Base-by-base conservation (phyloP, 2,888 invertebrate species). In the Macroteleia sp. region DNA sequence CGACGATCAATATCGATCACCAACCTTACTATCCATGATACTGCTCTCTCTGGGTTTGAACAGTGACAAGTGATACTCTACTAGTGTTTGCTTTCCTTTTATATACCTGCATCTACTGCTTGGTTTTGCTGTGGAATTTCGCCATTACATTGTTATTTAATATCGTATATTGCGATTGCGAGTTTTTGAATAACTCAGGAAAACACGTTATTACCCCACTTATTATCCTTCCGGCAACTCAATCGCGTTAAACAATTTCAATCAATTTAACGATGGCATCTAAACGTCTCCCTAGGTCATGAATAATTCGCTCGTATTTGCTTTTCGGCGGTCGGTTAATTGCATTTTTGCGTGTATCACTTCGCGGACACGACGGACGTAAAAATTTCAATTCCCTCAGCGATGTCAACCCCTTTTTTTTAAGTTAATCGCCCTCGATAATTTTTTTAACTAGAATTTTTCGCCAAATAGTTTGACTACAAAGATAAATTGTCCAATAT, bases 21-120 rank as follows among this genome's bases (percentile, higher is more conserved):
- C n/a, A 81, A 89, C 88, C 88, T 88, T 88, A 62, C 80, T 77
- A 25, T 80, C 80, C 87, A 88, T 88, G 69, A 57, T 80, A 50
- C 66, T 77, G 66, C 61, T 75, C 57, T 59, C 67, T 64, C 71
- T 42, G 20, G 70, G 82, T 79, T 80, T 48, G 39, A 67, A 81
- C 82, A 77, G 67, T 74, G 56, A 77, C 70, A 82, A 89, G 69
- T 89, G 88, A 88, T 86, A 86, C 77, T 66, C 42, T 61, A 46
- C 46, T 67, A 66, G 67, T 77, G 78, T 62, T 67, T 64, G 81
- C 46, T 66, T 46, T 61, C 59, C 69, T 77, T 78, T 89, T 89
- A 88, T 89, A 89, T 89, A 87, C 17, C 59, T 54, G 19, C 64
- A 48, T 54, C 64, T 52, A 59, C 36, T 22, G 81, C 77, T 59